phyloP scores from a whole-genome alignment of 2,888 invertebrate species.

The Nudaria mundana region DNA sequence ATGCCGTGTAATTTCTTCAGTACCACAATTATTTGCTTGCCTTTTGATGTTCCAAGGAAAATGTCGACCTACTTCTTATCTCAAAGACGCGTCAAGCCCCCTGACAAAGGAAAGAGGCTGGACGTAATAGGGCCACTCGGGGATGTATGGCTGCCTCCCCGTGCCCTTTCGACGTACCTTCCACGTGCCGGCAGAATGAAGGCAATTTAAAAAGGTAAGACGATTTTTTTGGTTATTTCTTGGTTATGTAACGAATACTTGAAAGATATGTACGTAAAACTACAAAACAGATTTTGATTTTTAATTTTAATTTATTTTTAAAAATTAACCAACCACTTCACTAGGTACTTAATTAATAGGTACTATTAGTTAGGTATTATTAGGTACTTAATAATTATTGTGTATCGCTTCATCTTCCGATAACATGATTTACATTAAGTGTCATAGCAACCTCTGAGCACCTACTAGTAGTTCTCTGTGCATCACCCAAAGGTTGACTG shows the following conservation, averaged over 20 bases:
- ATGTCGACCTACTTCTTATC: conserved; percentile 71
- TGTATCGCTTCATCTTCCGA: too few relatives aligned
- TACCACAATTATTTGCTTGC: conserved; percentile 22
- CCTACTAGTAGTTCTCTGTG: too few relatives aligned
- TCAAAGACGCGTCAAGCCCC: conserved; percentile 68
- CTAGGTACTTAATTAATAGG: too few relatives aligned
- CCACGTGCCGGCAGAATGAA: conserved; percentile 61
- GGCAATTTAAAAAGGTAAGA: conserved; percentile 66
- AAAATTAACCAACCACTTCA: too few relatives aligned
- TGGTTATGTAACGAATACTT: background rate
- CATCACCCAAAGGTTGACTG: too few relatives aligned
- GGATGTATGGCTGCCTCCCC: conserved; percentile 49
- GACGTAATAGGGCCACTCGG: conserved; percentile 72
- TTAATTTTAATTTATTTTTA: background rate
- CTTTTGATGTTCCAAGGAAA: conserved; percentile 65
- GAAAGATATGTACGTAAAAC: background rate
- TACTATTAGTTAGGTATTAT: too few relatives aligned
- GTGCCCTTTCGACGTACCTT: conserved; percentile 47
- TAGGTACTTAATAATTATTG: too few relatives aligned
- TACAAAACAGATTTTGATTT: background rate
- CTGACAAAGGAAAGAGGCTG: conserved; percentile 68
- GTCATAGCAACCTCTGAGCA: too few relatives aligned
- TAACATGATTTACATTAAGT: too few relatives aligned
- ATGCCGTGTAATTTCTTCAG: conserved; percentile 22
- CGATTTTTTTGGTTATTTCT: conserved; percentile 5